Base-by-base conservation (phyloP, 2,113 vertebrate genomes). In the Sinocyclocheilus rhinocerous region DNA sequence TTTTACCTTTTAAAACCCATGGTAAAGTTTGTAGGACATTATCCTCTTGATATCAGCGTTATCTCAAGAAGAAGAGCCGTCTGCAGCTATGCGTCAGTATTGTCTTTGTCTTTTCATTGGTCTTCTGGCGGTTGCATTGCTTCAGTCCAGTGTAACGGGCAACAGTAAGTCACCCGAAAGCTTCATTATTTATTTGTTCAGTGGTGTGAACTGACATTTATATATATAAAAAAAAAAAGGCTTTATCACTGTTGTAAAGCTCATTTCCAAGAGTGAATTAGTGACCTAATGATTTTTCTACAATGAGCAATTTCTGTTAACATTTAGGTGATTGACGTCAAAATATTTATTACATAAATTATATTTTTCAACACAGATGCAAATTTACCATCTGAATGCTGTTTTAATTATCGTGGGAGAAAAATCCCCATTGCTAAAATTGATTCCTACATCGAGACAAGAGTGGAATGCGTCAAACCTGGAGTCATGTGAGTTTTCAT, bases 401-500 rank as follows among this genome's bases (percentile, higher is more conserved):
- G 93, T 86, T 93, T 93, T 85, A 10, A 0, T 0, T 69, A 70
- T 3, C 90, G 86, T 84, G 15, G 7, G 0, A 75, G 72, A 22
- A 76, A 0, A 73, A 0, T 93, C 1, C 20, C 1, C 0, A 13
- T 24, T 15, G 0, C 0, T 0, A 0, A 10, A 0, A 2, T 94
- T 39, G 0, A 0, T 0, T 52, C 48, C 0, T 93, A 92, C 36
- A 8, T 6, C 0, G 0, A 61, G 22, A 90, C 91, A 2, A 90
- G 91, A 33, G 0, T 0, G 2, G 84, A 87, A 0, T 95, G 94
- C 84, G 0, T 85, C 0, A 80, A 24, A 24, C 0, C 42, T 7
- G 93, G 36, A 50, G 50, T 63, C 85, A 81, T 95, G 93, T 94
- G 87, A 91, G 92, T 87, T 61, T 67, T 67, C 8, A 67, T 83